Evolutionary conservation across 2,113 vertebrate species (phyloP), one percentile per base, ranked within the genome.

Genomic region (Phodopus roborovskii): DNA sequence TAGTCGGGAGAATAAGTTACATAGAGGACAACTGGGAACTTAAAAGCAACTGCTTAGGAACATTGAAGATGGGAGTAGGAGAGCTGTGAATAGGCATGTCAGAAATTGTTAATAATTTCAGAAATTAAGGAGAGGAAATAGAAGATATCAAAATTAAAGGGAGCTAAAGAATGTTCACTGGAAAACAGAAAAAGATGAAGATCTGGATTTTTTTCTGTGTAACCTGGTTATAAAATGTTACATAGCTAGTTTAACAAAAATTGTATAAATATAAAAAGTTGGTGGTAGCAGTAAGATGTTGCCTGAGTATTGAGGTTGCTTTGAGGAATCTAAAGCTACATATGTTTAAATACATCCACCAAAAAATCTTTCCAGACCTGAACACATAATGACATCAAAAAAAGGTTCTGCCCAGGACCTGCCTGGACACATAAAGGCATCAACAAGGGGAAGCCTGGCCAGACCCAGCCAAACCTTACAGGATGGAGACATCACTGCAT

Each of bases 1-100:
- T 45, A 5, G 28, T 10, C 71, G 48, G 11, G 7, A 94, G 39
- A 95, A 87, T 24, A 92, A 88, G 85, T 93, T 94, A 91, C 88
- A 45, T 30, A 77, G 79, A 64, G 56, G 84, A 81, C 48, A 94
- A 83, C 68, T 78, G 64, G 74, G n/a, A 92, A 83, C 85, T 53
- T 7, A 83, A 95, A n/a, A 36, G 78, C 56, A 85, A 64, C 5
- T 42, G 13, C 16, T 75, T 3, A 53, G 22, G 11, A 12, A 12
- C 22, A 0, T 7, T 77, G 45, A 45, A 11, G 24, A 10, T 66
- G 45, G 33, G 12, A 50, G 19, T 73, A 70, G 45, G 70, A 19
- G n/a, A 45, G 20, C 42, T 68, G 42, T 48, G 58, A 87, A 16
- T 19, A 89, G 64, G 12, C 24, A n/a, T 66, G 5, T 45, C 60